These are phyloP conservation scores for Digitonthophagus gazella DNA, from an alignment of 2,888 invertebrate genomes.

Conservation along the genomic window DNA sequence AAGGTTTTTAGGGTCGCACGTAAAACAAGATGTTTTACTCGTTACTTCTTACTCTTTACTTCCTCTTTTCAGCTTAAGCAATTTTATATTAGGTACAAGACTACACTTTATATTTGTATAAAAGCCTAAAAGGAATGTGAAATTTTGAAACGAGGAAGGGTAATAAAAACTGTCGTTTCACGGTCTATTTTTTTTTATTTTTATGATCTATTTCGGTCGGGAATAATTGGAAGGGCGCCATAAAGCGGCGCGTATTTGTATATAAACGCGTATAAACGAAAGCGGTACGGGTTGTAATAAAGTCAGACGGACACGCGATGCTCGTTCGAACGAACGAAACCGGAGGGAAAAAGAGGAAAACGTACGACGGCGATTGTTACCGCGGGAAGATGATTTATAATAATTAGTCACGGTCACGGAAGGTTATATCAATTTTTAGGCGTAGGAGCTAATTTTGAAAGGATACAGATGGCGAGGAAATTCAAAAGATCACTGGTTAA, in stretches of 20 bases:
- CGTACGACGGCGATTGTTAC: neutral
- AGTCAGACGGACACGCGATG: neutral
- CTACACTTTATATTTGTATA: neutral
- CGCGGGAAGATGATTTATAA: neutral
- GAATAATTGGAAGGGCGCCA: neutral
- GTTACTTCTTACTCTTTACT: too few species aligned
- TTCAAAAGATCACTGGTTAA: neutral
- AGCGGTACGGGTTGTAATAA: neutral
- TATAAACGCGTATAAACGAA: neutral
- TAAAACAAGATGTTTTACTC: neutral
- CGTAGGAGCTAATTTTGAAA: neutral
- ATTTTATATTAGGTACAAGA: neutral
- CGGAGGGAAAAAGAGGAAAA: neutral
- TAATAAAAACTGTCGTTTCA: neutral
- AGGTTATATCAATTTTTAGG: neutral
- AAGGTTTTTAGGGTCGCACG: neutral
- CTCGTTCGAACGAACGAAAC: too few species aligned
- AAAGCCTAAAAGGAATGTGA: too few species aligned
- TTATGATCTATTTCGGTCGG: neutral
- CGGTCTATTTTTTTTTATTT: neutral
- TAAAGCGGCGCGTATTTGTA: neutral
- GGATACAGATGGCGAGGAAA: neutral
- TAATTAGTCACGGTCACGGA: neutral
- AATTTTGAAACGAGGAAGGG: too few species aligned
- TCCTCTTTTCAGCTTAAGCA: neutral